These are phyloP conservation scores for Synergus itoensis DNA, from an alignment of 2,888 invertebrate genomes.

Conservation along the genomic window DNA sequence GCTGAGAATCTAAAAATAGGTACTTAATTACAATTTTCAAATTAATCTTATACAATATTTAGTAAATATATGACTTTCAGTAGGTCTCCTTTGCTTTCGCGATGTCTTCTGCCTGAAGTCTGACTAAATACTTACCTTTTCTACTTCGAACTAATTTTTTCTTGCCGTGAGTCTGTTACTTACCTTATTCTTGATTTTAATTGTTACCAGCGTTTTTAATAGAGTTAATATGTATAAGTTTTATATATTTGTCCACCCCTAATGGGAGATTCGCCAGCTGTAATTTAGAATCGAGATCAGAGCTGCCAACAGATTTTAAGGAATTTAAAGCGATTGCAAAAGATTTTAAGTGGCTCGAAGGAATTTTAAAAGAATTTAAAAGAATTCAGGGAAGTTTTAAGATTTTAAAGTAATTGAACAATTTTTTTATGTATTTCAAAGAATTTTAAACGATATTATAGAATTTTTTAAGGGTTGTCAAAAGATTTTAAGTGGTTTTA, in stretches of 20 bases:
- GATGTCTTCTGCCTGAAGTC: not conserved
- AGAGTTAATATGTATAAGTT: not conserved
- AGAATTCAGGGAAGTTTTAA: too few relatives aligned
- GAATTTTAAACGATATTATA: too few relatives aligned
- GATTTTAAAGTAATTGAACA: too few relatives aligned
- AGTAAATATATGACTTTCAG: not conserved
- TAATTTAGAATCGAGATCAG: too few relatives aligned
- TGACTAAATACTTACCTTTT: slow-evolving; percentile 24
- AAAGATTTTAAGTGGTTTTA: too few relatives aligned
- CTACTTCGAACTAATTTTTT: not conserved
- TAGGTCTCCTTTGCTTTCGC: not conserved
- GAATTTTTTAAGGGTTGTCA: too few relatives aligned
- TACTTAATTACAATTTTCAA: not conserved
- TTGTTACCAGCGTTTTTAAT: not conserved
- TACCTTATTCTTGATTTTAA: not conserved
- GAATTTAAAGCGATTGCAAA: too few relatives aligned
- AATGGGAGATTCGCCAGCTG: too few relatives aligned
- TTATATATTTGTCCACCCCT: not conserved
- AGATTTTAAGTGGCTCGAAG: too few relatives aligned
- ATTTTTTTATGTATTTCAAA: too few relatives aligned
- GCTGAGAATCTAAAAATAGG: not conserved
- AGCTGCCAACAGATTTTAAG: too few relatives aligned
- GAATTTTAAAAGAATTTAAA: too few relatives aligned
- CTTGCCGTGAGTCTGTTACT: not conserved
- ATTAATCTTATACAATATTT: not conserved